phyloP scores from a whole-genome alignment of 2,888 invertebrate genomes.

The Trypoxylon attenuatum region DNA sequence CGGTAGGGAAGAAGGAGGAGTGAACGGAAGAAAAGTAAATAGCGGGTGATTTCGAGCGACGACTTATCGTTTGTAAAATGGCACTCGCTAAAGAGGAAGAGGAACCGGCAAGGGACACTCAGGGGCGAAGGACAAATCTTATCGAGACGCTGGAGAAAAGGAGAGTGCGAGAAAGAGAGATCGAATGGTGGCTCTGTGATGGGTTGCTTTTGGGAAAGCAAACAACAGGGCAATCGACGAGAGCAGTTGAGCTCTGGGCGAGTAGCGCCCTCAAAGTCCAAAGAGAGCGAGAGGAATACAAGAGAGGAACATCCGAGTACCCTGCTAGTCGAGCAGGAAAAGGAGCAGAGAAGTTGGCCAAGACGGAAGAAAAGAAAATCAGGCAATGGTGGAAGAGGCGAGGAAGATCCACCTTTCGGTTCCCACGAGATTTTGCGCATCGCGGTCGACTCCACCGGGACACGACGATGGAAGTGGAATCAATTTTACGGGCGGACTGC shows the following conservation, averaged over 20 bases:
- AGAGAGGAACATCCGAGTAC: constrained; percentile 7
- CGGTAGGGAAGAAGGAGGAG: background rate
- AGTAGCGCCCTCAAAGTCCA: constrained; percentile 2
- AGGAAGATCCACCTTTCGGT: constrained; percentile 56
- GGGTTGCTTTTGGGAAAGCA: constrained; percentile 51
- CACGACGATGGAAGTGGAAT: constrained; percentile 56
- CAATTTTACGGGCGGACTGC: constrained; percentile 66
- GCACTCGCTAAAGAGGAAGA: constrained; percentile 5
- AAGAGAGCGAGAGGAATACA: constrained; percentile 20
- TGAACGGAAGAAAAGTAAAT: constrained; percentile 33
- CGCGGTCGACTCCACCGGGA: constrained; percentile 53
- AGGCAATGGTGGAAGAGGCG: background rate
- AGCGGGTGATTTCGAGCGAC: constrained; percentile 22
- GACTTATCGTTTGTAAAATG: constrained; percentile 48
- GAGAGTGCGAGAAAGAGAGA: too few species aligned
- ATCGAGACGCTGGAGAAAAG: constrained; percentile 32
- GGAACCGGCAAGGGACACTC: constrained; percentile 15
- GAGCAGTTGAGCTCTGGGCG: constrained; percentile 9
- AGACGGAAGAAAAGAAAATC: constrained; percentile 11
- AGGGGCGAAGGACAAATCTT: constrained; percentile 39
- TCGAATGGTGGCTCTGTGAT: constrained; percentile 6
- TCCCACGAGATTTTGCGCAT: constrained; percentile 66
- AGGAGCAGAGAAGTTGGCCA: background rate
- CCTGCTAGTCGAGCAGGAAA: constrained; percentile 10
- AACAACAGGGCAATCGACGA: constrained; percentile 38